Evolutionary conservation across 1,140 invertebrate genomes (phyloP).

Genomic region (Brachionus rotundiformis): DNA sequence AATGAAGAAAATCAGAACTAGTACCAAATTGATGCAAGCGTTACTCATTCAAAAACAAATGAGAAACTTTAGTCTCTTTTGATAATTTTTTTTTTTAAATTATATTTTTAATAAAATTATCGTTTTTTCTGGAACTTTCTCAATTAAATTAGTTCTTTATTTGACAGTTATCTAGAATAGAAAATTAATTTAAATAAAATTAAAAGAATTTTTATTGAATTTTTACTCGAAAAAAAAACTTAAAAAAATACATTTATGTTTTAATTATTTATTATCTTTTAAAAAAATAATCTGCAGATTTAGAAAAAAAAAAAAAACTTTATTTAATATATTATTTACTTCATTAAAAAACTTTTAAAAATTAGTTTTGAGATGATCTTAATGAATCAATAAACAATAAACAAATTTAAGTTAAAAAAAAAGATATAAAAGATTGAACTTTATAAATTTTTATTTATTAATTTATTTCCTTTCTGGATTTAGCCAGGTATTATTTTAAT

Average conservation of each 20-base stretch:
- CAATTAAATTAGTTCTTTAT: background rate
- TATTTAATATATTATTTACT: no score
- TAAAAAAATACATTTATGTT: background rate
- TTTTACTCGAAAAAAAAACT: background rate
- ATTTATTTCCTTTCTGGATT: no score
- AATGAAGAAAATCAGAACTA: conserved; percentile 9
- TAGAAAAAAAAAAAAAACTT: no score
- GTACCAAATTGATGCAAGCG: background rate
- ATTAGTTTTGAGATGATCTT: no score
- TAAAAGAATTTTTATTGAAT: background rate
- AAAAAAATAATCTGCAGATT: no score
- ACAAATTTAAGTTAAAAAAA: no score
- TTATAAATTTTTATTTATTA: no score
- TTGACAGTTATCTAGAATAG: background rate
- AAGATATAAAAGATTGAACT: no score
- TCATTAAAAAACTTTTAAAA: no score
- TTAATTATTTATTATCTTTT: background rate
- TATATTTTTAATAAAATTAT: conserved; percentile 27
- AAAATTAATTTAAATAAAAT: background rate
- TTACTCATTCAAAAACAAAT: background rate
- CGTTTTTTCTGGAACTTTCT: background rate
- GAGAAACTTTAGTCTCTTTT: background rate
- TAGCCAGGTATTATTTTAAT: no score
- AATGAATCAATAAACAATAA: no score
- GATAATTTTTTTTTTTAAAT: conserved; percentile 24